Conservation (phyloP, 2,797 vertebrate species). For the Eulemur rubriventer region DNA sequence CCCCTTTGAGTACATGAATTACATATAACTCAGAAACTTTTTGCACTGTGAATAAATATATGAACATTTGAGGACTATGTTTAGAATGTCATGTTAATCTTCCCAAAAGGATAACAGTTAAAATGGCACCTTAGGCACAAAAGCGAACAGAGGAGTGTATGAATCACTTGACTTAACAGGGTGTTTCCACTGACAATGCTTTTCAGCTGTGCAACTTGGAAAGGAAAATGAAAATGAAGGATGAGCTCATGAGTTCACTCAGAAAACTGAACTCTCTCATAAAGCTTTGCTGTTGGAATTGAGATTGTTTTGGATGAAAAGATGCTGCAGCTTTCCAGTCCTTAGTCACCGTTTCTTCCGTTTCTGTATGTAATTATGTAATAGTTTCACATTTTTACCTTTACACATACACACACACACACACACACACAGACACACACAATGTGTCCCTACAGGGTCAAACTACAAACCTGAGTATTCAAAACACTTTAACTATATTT, state of each 20-base stretch:
- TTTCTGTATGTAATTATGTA: conserved; percentile 38
- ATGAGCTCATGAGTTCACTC: not conserved
- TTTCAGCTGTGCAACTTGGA: conserved; percentile 47
- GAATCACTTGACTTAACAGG: conserved; percentile 33
- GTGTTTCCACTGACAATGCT: conserved; percentile 45
- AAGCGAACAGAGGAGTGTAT: not conserved
- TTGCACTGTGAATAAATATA: not conserved
- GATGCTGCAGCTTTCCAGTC: not conserved
- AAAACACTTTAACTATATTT: conserved; percentile 22
- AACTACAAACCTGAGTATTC: not conserved
- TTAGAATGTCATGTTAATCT: not conserved
- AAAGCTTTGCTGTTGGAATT: not conserved
- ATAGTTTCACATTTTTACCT: not conserved
- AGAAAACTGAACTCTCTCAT: conserved; percentile 25
- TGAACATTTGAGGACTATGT: not conserved
- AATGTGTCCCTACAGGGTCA: not conserved
- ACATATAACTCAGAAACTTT: not conserved
- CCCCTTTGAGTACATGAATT: not conserved
- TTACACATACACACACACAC: not conserved
- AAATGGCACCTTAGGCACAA: not conserved
- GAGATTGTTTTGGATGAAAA: conserved; percentile 11
- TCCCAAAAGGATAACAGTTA: not conserved
- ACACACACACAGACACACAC: not conserved
- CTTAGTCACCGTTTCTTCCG: not conserved
- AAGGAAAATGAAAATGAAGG: not conserved